phyloP scores from a whole-genome alignment of 2,113 vertebrate species.

The Onychorhynchus coronatus region DNA sequence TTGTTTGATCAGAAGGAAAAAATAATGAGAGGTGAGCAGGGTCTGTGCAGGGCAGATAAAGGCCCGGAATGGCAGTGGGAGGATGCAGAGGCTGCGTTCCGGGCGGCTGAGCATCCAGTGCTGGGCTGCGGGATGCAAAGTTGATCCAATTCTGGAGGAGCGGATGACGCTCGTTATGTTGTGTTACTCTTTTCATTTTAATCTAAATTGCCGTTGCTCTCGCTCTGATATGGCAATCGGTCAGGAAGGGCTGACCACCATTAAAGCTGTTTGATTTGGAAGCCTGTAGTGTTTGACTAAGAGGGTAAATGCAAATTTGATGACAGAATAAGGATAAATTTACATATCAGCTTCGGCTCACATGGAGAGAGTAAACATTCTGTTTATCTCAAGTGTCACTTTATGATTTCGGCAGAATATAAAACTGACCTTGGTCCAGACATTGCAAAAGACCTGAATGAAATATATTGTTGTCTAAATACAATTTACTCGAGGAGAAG shows the following conservation, averaged over 20 bases:
- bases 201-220: slow-evolving; percentile 93
- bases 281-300: slow-evolving; percentile 97
- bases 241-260: slow-evolving; percentile 97
- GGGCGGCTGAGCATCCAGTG: slow-evolving; percentile 88
- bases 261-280: slow-evolving; percentile 99
- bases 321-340: slow-evolving; percentile 99
- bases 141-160: slow-evolving; percentile 92
- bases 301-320: slow-evolving; percentile 99
- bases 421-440: slow-evolving; percentile 97
- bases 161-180: slow-evolving; percentile 81
- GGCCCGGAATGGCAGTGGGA: slow-evolving; percentile 78
- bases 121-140: slow-evolving; percentile 82
- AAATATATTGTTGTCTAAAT: slow-evolving; percentile 91
- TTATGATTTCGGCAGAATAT: slow-evolving; percentile 99
- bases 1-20: slow-evolving; percentile 85
- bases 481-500: slow-evolving; percentile 88
- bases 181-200: slow-evolving; percentile 85
- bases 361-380: slow-evolving; percentile 99
- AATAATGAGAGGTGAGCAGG: slow-evolving; percentile 78
- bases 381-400: slow-evolving; percentile 99
- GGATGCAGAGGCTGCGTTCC: slow-evolving; percentile 74
- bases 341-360: slow-evolving; percentile 99
- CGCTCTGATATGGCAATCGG: slow-evolving; percentile 89
- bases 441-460: slow-evolving; percentile 87
- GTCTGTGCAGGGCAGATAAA: slow-evolving; percentile 92